Conservation (phyloP, 2,113 vertebrate genomes). For the Oreochromis tanganicae region DNA sequence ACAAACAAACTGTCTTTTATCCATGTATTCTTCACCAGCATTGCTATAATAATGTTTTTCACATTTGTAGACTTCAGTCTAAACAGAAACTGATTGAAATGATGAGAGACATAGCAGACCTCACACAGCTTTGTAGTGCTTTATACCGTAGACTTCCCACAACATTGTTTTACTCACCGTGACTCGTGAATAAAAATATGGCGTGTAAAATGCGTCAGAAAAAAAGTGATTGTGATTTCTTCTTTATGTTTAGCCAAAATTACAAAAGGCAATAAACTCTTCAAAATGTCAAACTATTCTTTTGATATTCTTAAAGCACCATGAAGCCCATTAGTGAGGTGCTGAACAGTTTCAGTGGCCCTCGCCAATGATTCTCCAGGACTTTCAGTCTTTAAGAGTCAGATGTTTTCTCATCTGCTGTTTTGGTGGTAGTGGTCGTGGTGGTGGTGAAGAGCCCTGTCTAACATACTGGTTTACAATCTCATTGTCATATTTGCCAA, state of each 20-base stretch:
- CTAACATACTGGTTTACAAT: not conserved
- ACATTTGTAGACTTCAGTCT: not conserved
- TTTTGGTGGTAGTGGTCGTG: not conserved
- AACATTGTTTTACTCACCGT: not conserved
- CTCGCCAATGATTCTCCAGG: not conserved
- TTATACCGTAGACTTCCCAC: not conserved
- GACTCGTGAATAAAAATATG: not conserved
- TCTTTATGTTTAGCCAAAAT: not conserved
- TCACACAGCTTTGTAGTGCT: not conserved
- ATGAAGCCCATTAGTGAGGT: not conserved
- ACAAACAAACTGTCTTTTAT: not conserved
- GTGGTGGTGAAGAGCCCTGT: not conserved
- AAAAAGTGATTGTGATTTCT: not conserved
- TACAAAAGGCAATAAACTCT: not conserved
- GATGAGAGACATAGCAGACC: not conserved
- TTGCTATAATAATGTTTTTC: not conserved
- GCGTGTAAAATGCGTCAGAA: not conserved
- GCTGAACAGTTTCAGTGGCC: not conserved
- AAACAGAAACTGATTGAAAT: not conserved
- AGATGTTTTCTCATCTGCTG: not conserved
- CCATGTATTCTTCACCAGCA: not conserved
- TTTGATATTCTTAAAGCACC: not conserved
- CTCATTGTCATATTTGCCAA: not conserved
- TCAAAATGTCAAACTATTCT: not conserved
- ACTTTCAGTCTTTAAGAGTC: not conserved